Evolutionary conservation across 2,888 invertebrate genomes (phyloP), one percentile per base, ranked within the genome.

Genomic region (Tromatobia lineatoria): DNA sequence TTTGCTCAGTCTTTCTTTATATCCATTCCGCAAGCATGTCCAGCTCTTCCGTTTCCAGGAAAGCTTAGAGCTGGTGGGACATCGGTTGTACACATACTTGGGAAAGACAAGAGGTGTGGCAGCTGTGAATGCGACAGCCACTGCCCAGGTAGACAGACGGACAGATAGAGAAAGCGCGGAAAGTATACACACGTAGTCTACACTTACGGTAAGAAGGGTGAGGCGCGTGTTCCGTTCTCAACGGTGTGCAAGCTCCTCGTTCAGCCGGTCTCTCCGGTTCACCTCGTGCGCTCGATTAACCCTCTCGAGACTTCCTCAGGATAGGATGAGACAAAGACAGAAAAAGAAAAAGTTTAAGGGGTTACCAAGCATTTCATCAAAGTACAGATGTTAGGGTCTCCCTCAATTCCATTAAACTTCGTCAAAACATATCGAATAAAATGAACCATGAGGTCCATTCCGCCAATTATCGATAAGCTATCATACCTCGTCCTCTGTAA

Each of bases 221-320:
- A 13, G 34, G 13, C 47, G 74, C 59, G 67, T 69, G 59, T 80
- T 47, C 18, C 18, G 54, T 8, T 47, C 0, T 54, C 59, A 59
- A 18, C 20, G 13, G 71, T 52, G 25, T 67, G 29, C 45, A 76
- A 54, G 34, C 23, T 20, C 20, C 29, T 47, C 59, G 15, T 75
- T 75, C 38, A 29, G 4, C 61, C 50, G 13, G 6, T 6, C 29
- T 59, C 47, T n/a, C 29, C 20, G 42, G 18, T 45, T 25, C 25
- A 50, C 69, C 69, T 85, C 54, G 81, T 80, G 83, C 73, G 75
- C 83, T 77, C 87, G 88, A 90, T 89, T 90, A 89, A 86, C 83
- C 88, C 86, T 88, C 89, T 89, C 80, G 82, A 83, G 86, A 83
- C 15, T 80, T 69, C 59, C 67, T 64, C 64, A 34, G 50, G 77